A percentile compares a stretch with the other conserved stretches of the same genome.
phyloP scores from a whole-genome alignment of 2,888 invertebrate species.

The Malthinus flaveolus region DNA sequence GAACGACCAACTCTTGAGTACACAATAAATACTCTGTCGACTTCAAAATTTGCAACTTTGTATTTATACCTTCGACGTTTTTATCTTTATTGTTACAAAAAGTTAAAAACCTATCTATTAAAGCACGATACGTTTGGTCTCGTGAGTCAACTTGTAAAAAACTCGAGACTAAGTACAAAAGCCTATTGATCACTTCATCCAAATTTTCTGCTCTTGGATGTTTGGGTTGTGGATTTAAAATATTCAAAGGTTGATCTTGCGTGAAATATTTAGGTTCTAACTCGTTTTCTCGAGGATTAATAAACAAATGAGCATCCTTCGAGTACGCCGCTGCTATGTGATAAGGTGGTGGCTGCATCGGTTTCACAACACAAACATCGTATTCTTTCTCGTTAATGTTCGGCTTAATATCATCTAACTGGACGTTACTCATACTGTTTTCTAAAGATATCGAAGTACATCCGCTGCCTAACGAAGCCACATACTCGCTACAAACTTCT shows the following conservation, averaged over 20 bases:
- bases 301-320: slow-evolving; percentile 73
- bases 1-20: slow-evolving; percentile 10
- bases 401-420: background rate
- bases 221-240: slow-evolving; percentile 37
- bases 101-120: slow-evolving; percentile 15
- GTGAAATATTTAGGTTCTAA: slow-evolving; percentile 39
- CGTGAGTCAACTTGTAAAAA: slow-evolving; percentile 11
- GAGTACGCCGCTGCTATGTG: slow-evolving; percentile 83
- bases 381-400: slow-evolving; percentile 11
- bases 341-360: slow-evolving; percentile 74
- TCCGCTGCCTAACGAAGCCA: slow-evolving; percentile 4
- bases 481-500: slow-evolving; percentile 10
- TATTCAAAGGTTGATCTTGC: slow-evolving; percentile 39
- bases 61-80: background rate
- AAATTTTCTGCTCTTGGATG: slow-evolving; percentile 14
- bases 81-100: slow-evolving; percentile 5
- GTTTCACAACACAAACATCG: slow-evolving; percentile 12
- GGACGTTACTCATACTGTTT: slow-evolving; percentile 5
- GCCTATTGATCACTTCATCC: slow-evolving; percentile 7
- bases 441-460: slow-evolving; percentile 4
- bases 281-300: slow-evolving; percentile 37
- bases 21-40: slow-evolving; percentile 13
- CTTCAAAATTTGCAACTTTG: slow-evolving; percentile 17
- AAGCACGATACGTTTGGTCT: background rate
- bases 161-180: slow-evolving; percentile 7